Conservation (phyloP, 2,888 invertebrate species). For the Caprella mutica region DNA sequence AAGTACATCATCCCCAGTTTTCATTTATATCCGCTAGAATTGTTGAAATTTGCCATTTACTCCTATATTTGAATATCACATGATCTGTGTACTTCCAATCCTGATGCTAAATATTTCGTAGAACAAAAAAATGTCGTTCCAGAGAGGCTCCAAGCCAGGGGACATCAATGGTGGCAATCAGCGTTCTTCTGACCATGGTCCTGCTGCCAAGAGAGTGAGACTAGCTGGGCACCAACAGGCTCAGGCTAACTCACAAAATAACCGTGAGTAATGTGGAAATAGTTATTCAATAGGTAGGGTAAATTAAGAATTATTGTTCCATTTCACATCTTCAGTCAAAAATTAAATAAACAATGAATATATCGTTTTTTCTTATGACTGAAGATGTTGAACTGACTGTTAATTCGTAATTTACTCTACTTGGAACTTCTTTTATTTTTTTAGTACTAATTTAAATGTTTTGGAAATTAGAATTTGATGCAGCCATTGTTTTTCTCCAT, state of each 20-base stretch:
- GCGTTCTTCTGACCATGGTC: conserved; percentile 42
- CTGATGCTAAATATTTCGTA: neutral
- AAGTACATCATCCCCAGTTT: too few species aligned
- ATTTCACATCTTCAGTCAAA: too few species aligned
- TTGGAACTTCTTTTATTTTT: too few species aligned
- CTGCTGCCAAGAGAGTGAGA: conserved; percentile 54
- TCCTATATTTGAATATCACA: neutral
- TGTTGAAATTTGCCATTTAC: neutral
- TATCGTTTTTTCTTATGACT: too few species aligned
- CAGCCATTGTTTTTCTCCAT: neutral
- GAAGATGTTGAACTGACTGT: too few species aligned
- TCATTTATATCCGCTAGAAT: too few species aligned
- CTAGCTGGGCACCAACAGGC: conserved; percentile 37
- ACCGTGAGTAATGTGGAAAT: neutral
- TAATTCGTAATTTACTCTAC: too few species aligned
- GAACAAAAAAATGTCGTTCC: neutral
- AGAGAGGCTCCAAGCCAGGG: conserved; percentile 3
- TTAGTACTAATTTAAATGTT: too few species aligned
- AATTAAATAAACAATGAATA: too few species aligned
- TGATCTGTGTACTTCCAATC: neutral
- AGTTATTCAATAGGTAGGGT: too few species aligned
- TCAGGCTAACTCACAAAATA: neutral
- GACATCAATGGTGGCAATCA: neutral
- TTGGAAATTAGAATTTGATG: neutral
- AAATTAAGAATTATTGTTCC: neutral